Conservation (phyloP, 2,888 invertebrate species). For the Patella pellucida region DNA sequence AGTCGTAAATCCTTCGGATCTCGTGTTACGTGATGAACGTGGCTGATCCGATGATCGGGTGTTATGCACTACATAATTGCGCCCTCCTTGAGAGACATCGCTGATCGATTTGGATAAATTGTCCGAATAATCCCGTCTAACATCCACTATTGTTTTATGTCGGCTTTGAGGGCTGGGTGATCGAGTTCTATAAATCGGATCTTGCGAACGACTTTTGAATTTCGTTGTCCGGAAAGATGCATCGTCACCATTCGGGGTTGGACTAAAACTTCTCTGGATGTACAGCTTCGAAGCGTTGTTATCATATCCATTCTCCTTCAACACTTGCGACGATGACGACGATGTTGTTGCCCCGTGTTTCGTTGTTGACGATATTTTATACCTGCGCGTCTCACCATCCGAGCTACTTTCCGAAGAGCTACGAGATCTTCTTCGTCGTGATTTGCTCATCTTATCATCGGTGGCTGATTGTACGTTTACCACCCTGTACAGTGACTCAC, state of each 20-base stretch:
- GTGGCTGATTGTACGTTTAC: conserved; percentile 19
- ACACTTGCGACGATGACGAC: no score
- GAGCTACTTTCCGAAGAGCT: conserved; percentile 15
- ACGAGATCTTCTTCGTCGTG: conserved; percentile 9
- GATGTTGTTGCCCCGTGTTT: neutral
- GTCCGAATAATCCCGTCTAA: neutral
- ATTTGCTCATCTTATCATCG: conserved; percentile 14
- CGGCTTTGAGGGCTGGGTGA: neutral
- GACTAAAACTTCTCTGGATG: conserved; percentile 16
- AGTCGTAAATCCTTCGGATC: neutral
- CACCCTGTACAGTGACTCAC: conserved; percentile 20
- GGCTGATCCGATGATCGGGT: neutral
- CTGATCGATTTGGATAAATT: neutral
- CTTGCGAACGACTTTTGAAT: neutral
- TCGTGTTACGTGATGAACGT: neutral
- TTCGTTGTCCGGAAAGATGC: neutral
- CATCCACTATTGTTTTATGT: conserved; percentile 13
- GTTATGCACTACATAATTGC: conserved; percentile 22
- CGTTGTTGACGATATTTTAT: conserved; percentile 15
- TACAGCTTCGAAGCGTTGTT: conserved; percentile 9
- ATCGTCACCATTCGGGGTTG: neutral
- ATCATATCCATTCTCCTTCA: neutral
- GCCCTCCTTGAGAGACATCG: neutral
- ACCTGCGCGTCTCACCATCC: conserved; percentile 16
- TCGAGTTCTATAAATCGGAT: conserved; percentile 4